Evolutionary conservation across 2,888 invertebrate genomes (phyloP), one percentile per base, ranked within the genome.

Genomic region (Trichacis sp.): DNA sequence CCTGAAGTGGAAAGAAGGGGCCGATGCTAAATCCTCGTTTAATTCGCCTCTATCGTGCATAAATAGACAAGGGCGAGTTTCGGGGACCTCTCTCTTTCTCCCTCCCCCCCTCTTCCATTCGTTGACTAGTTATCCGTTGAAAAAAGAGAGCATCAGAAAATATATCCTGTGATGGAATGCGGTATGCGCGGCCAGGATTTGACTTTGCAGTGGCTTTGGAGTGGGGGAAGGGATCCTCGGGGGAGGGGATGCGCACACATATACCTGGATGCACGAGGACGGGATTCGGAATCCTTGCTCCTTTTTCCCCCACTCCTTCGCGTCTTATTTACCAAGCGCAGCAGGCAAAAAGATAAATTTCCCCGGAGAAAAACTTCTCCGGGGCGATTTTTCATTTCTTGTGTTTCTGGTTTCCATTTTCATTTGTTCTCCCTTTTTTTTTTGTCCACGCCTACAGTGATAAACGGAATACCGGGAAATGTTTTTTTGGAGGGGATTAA

Each of bases 161-260:
- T 33, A 33, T 69, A 67, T 72, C 69, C 72, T 72, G 71, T 63
- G 65, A 61, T 73, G 77, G 77, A 79, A 79, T 77, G 76, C 73
- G 71, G 70, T 61, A 71, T 70, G 71, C 64, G 65, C 68, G 67
- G 43, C 46, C 67, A 69, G 73, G 74, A 75, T 79, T 78, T 78
- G 77, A 79, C 79, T 79, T 77, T 77, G 79, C 78, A 78, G 76
- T 75, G 71, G 75, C 74, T 75, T 73, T 71, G 70, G 61, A 46
- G 64, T 46, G 49, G 29, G 46, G 3, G 4, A 8, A 24, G 8
- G 24, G 24, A 24, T 5, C 8, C 24, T 24, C 24, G 24, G 46
- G 59, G 24, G 56, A 64, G 53, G 30, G 38, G n/a, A n/a, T n/a
- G n/a, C n/a, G n/a, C n/a, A n/a, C n/a, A n/a, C n/a, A n/a, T n/a